These are phyloP conservation scores for Rhodophaea formosa DNA, from an alignment of 2,888 invertebrate species.

Conservation along the genomic window DNA sequence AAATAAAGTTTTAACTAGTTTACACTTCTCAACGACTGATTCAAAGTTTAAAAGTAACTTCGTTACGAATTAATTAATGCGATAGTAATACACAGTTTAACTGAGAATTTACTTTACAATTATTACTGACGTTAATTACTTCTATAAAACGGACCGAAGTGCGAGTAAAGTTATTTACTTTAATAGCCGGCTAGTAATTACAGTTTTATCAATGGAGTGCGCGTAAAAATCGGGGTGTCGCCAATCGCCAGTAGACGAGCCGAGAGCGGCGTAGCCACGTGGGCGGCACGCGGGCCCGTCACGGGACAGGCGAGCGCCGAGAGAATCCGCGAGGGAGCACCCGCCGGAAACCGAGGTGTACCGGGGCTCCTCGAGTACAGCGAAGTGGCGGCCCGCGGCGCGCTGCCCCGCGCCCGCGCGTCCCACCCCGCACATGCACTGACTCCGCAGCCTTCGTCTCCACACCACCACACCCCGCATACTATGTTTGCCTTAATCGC, in stretches of 20 bases:
- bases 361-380: conserved; percentile 79
- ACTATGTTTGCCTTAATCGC: conserved; percentile 80
- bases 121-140: background rate
- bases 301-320: conserved; percentile 53
- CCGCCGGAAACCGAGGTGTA: conserved; percentile 80
- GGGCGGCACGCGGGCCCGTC: conserved; percentile 67
- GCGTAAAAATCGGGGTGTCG: conserved; percentile 56
- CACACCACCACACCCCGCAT: conserved; percentile 77
- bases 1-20: background rate
- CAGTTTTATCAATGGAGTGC: conserved; percentile 61
- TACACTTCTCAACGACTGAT: background rate
- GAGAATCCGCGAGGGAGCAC: conserved; percentile 72
- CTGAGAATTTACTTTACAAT: background rate
- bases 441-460: conserved; percentile 73
- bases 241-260: conserved; percentile 54
- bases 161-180: conserved; percentile 44
- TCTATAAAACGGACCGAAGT: conserved; percentile 34
- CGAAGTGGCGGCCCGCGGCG: conserved; percentile 77
- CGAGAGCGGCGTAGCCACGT: conserved; percentile 53
- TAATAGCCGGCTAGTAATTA: conserved; percentile 56
- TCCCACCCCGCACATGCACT: conserved; percentile 66
- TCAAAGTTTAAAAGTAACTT: conserved; percentile 1
- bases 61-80: background rate
- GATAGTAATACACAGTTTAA: background rate
- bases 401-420: conserved; percentile 56